Evolutionary conservation across 2,797 vertebrate species (phyloP), one percentile per base, ranked within the genome.

Genomic region (Danio aesculapii): DNA sequence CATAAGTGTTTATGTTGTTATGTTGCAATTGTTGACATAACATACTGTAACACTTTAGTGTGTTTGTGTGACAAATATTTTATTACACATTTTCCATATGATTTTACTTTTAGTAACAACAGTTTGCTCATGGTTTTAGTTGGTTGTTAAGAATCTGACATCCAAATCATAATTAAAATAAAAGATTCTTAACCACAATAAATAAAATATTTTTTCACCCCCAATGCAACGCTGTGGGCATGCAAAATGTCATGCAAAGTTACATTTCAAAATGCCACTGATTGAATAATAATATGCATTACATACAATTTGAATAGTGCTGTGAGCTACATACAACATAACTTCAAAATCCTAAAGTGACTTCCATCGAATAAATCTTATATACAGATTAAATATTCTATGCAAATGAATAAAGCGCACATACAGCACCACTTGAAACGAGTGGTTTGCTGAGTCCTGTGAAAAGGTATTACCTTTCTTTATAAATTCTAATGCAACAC

Each of bases 401-500:
- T 73, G 70, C 43, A 46, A 47, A 59, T 47, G 10, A 21, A 72
- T 13, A 46, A 72, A 72, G 3, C 6, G 5, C 0, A 0, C 52
- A 68, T 30, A 30, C 30, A 30, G 30, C 21, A 3, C 6, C 13
- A 30, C 43, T 78, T 69, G 55, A 41, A 16, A 8, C 13, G 64
- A 58, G 53, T 19, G 46, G 14, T 17, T 3, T 0, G 6, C 16
- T 68, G 53, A 76, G 50, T 55, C 50, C 5, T 43, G 12, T 19
- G 0, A 58, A 30, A 77, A 41, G 17, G 12, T 59, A 10, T 17
- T 41, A 44, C 12, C 5, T 17, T 66, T 74, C 69, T 55, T 47
- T 7, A 63, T 67, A 67, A 59, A 71, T 68, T 83, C 17, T 63
- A 63, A 75, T 64, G 16, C 21, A 71, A 47, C 49, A 80, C 13